Percentiles rank a stretch among this genome's conserved stretches.
phyloP scores from a whole-genome alignment of 2,888 invertebrate genomes.

The Sinopyrophorus schimmeli region DNA sequence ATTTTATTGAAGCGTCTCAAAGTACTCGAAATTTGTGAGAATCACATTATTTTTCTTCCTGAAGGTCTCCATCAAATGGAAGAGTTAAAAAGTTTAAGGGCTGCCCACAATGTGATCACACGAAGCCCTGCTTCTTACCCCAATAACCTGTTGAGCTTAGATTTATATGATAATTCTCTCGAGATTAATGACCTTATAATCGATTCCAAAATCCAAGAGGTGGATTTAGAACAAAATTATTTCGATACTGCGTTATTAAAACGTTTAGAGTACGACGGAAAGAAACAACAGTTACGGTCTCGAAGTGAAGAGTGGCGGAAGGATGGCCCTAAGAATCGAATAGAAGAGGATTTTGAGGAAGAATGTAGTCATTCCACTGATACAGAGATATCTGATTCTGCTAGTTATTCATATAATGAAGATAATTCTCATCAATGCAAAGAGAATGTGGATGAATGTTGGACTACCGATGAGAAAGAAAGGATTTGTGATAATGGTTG shows the following conservation, averaged over 20 bases:
- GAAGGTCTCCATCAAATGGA: slow-evolving; percentile 21
- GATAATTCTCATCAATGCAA: background rate
- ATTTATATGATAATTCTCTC: slow-evolving; percentile 21
- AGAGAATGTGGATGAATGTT: slow-evolving; percentile 7
- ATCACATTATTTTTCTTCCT: slow-evolving; percentile 20
- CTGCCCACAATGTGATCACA: slow-evolving; percentile 26
- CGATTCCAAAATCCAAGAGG: slow-evolving; percentile 3
- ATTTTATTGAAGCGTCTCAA: slow-evolving; percentile 34
- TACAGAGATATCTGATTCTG: background rate
- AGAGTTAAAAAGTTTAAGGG: slow-evolving; percentile 40
- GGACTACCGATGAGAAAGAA: background rate
- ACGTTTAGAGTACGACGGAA: slow-evolving; percentile 12
- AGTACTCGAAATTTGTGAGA: slow-evolving; percentile 30
- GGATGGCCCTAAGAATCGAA: slow-evolving; percentile 13
- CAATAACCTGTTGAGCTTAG: slow-evolving; percentile 13
- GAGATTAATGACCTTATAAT: slow-evolving; percentile 16
- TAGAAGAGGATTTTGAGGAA: slow-evolving; percentile 5
- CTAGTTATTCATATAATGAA: background rate
- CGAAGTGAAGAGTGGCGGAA: background rate
- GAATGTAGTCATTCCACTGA: background rate
- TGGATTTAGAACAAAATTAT: slow-evolving; percentile 33
- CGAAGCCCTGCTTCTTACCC: slow-evolving; percentile 6
- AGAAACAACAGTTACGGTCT: slow-evolving; percentile 12
- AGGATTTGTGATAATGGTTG: slow-evolving; percentile 9
- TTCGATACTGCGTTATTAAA: slow-evolving; percentile 13